Percentiles rank a stretch among this genome's conserved stretches.
Evolutionary conservation across 2,888 invertebrate species (phyloP).

Genomic region (Brenthis daphne): DNA sequence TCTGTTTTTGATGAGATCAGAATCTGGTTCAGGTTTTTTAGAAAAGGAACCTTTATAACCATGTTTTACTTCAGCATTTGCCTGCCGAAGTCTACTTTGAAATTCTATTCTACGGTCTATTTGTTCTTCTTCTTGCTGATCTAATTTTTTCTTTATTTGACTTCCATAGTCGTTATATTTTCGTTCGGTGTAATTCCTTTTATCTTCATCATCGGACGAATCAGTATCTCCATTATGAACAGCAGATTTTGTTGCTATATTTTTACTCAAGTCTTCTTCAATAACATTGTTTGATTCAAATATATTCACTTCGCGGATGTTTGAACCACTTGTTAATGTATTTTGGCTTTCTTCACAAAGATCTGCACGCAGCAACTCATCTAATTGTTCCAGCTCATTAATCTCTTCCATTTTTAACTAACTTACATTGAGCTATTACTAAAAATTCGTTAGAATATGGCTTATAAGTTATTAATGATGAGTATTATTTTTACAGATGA

Average conservation of each 20-base stretch:
- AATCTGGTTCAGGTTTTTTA: slow-evolving; percentile 44
- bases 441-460: background rate
- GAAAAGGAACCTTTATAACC: slow-evolving; percentile 53
- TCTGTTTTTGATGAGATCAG: slow-evolving; percentile 49
- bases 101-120: slow-evolving; percentile 65
- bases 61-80: slow-evolving; percentile 64
- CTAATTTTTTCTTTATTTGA: slow-evolving; percentile 84
- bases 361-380: slow-evolving; percentile 72
- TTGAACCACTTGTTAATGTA: slow-evolving; percentile 37
- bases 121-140: slow-evolving; percentile 68
- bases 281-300: slow-evolving; percentile 50
- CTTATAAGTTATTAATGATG: no score
- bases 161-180: slow-evolving; percentile 88
- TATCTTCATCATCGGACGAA: slow-evolving; percentile 92
- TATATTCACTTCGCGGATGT: slow-evolving; percentile 63
- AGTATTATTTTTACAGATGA: no score
- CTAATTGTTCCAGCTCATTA: slow-evolving; percentile 71
- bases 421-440: background rate
- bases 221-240: slow-evolving; percentile 85
- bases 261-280: slow-evolving; percentile 25
- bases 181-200: slow-evolving; percentile 86
- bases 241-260: slow-evolving; percentile 49
- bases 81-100: slow-evolving; percentile 68
- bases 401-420: slow-evolving; percentile 51
- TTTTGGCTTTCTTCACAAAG: slow-evolving; percentile 46